Percentiles rank a stretch among this genome's conserved stretches.
Evolutionary conservation across 2,113 vertebrate species (phyloP).

Genomic region (Platysteira castanea): DNA sequence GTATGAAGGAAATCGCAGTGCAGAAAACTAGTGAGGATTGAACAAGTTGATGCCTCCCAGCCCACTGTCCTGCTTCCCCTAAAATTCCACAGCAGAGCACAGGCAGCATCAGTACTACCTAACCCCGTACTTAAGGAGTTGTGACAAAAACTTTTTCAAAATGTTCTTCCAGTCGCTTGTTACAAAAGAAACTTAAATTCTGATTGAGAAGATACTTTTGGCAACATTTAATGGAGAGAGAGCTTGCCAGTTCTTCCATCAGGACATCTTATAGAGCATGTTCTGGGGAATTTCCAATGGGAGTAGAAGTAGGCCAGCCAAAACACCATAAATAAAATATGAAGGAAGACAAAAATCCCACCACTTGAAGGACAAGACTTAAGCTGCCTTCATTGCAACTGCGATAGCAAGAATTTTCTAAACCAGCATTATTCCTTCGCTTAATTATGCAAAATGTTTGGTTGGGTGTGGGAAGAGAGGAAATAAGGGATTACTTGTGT

Average conservation of each 20-base stretch:
- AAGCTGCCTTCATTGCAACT: not conserved
- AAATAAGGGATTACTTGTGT: not conserved
- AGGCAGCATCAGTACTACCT: not conserved
- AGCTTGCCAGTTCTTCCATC: not conserved
- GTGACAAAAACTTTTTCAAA: not conserved
- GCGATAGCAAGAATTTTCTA: not conserved
- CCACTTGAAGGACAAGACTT: not conserved
- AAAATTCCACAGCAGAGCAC: not conserved
- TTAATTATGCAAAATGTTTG: not conserved
- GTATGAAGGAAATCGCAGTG: not conserved
- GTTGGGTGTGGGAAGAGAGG: not conserved
- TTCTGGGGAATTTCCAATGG: conserved; percentile 21
- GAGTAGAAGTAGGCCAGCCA: conserved; percentile 32
- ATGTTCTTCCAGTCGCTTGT: not conserved
- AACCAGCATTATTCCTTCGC: not conserved
- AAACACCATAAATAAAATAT: conserved; percentile 22
- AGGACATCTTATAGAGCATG: not conserved
- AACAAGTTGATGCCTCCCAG: not conserved
- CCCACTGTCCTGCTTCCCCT: not conserved
- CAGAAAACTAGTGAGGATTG: not conserved
- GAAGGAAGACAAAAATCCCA: conserved; percentile 5
- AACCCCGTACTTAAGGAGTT: not conserved
- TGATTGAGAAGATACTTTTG: not conserved
- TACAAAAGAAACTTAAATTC: not conserved
- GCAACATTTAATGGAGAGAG: not conserved